These are phyloP conservation scores for Perognathus longimembris DNA, from an alignment of 2,113 vertebrate species.

Conservation along the genomic window DNA sequence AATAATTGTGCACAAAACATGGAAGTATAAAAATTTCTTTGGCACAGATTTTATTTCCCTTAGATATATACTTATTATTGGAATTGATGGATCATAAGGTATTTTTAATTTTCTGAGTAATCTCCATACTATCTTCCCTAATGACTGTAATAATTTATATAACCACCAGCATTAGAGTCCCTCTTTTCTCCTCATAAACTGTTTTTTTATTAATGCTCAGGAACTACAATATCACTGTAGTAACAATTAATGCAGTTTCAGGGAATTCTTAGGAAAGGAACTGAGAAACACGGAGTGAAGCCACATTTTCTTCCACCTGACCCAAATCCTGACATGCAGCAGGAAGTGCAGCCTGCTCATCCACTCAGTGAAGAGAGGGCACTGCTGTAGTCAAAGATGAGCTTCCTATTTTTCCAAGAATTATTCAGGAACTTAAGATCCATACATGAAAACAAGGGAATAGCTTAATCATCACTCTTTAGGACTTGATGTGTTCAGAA, in stretches of 20 bases:
- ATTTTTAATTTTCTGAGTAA: background rate
- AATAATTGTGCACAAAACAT: background rate
- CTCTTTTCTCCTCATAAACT: background rate
- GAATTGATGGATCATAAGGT: background rate
- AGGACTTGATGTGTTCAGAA: background rate
- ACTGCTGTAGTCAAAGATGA: rapidly evolving
- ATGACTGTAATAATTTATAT: background rate
- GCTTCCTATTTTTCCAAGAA: too few relatives aligned
- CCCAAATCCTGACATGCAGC: background rate
- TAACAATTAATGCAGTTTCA: background rate
- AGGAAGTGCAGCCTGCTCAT: background rate
- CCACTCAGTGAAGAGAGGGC: rapidly evolving
- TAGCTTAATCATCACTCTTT: background rate
- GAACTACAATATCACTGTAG: background rate
- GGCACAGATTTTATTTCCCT: background rate
- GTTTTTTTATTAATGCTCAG: background rate
- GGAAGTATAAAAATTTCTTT: background rate
- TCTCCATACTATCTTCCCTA: background rate
- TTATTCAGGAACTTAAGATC: too few relatives aligned
- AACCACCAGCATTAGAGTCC: rapidly evolving
- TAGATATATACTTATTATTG: background rate
- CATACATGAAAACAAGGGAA: background rate
- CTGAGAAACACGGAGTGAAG: background rate
- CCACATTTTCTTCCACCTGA: background rate
- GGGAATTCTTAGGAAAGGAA: conserved; percentile 59